A percentile compares a stretch with the other conserved stretches of the same genome.
phyloP scores from a whole-genome alignment of 2,888 invertebrate species.

The Pollenia griseotomentosa region DNA sequence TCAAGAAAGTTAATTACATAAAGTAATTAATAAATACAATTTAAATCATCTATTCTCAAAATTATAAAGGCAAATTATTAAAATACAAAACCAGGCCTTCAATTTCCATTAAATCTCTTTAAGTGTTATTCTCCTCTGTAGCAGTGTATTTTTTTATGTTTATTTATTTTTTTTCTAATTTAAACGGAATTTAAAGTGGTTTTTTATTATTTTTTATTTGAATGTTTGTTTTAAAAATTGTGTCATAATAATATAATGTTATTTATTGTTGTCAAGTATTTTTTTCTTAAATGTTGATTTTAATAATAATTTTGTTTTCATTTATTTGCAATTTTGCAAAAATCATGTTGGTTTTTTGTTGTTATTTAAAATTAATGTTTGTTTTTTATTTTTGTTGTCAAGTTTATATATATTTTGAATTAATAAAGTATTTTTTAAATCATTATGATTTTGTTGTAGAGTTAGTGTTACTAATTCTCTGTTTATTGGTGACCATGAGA shows the following conservation, averaged over 20 bases:
- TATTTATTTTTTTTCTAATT: constrained; percentile 52
- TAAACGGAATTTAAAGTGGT: constrained; percentile 49
- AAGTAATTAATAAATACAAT: too few relatives aligned
- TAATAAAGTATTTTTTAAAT: constrained; percentile 62
- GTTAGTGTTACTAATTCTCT: constrained; percentile 31
- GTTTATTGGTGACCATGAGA: constrained; percentile 80
- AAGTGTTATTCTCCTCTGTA: too few relatives aligned
- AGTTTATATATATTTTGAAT: constrained; percentile 50
- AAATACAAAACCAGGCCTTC: too few relatives aligned
- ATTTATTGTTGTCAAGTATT: constrained; percentile 60
- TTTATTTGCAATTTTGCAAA: constrained; percentile 4
- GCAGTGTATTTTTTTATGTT: neutral
- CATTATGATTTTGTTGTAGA: constrained; percentile 45
- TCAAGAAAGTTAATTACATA: too few relatives aligned
- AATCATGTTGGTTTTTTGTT: constrained; percentile 50
- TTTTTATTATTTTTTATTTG: constrained; percentile 34
- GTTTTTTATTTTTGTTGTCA: constrained; percentile 54
- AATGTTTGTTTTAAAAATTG: constrained; percentile 54
- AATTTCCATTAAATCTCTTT: too few relatives aligned
- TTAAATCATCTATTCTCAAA: too few relatives aligned
- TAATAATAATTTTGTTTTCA: constrained; percentile 30
- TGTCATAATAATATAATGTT: constrained; percentile 62
- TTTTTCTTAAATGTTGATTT: constrained; percentile 50
- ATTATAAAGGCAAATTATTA: too few relatives aligned
- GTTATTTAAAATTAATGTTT: constrained; percentile 39